A percentile compares a stretch with the other conserved stretches of the same genome.
Evolutionary conservation across 1,140 invertebrate species (phyloP).

Genomic region (Zophobas atratus): DNA sequence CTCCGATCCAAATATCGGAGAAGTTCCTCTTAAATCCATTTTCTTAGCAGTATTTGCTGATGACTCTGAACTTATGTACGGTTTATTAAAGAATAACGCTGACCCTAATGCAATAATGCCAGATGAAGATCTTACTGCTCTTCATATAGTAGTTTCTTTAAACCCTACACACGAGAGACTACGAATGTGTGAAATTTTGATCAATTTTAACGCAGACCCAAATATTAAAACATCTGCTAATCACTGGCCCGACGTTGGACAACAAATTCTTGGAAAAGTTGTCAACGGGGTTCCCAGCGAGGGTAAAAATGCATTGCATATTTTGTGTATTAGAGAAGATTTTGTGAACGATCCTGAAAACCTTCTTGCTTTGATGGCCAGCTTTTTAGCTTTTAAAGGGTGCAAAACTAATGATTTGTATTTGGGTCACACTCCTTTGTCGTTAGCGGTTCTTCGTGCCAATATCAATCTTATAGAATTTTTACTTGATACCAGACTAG

Average conservation of each 20-base stretch:
- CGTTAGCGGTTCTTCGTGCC: conserved; percentile 61
- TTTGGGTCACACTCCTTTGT: conserved; percentile 62
- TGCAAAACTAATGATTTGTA: conserved; percentile 53
- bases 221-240: conserved; percentile 55
- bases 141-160: conserved; percentile 68
- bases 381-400: conserved; percentile 52
- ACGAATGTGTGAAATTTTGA: conserved; percentile 65
- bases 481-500: conserved; percentile 50
- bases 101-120: conserved; percentile 66
- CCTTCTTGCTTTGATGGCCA: conserved; percentile 48
- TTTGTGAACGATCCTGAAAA: conserved; percentile 52
- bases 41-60: conserved; percentile 67
- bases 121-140: conserved; percentile 64
- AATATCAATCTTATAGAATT: conserved; percentile 57
- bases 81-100: conserved; percentile 66
- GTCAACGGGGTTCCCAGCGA: conserved; percentile 41
- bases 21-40: conserved; percentile 68
- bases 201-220: conserved; percentile 67
- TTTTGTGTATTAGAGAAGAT: conserved; percentile 61
- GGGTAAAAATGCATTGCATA: conserved; percentile 63
- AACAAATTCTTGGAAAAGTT: conserved; percentile 52
- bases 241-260: conserved; percentile 58
- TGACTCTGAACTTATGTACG: conserved; percentile 64
- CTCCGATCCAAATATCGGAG: conserved; percentile 67
- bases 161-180: conserved; percentile 64